Conservation (phyloP, 2,113 vertebrate species). For the Sarotherodon lohbergeri region DNA sequence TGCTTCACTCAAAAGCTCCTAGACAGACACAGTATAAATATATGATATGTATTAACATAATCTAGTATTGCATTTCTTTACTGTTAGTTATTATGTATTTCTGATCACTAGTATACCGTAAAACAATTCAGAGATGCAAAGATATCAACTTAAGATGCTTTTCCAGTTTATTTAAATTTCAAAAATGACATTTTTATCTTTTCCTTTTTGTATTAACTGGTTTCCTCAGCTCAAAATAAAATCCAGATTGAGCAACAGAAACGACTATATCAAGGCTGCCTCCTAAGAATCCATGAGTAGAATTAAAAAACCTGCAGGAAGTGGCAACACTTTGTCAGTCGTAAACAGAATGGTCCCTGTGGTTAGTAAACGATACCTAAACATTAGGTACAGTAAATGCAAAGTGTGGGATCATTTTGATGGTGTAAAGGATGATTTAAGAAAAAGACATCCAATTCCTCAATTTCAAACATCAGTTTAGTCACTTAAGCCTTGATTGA, state of each 20-base stretch:
- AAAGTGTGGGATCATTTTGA: background rate
- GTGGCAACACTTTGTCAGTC: background rate
- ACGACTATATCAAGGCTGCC: background rate
- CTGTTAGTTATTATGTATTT: background rate
- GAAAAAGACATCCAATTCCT: background rate
- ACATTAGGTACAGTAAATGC: background rate
- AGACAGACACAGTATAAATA: background rate
- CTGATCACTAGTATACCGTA: background rate
- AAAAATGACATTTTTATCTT: background rate
- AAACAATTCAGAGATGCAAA: background rate
- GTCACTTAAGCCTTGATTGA: background rate
- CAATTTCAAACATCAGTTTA: background rate
- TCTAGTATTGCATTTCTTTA: background rate
- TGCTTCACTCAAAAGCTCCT: constrained; percentile 50
- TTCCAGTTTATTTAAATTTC: background rate
- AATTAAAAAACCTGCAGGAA: background rate
- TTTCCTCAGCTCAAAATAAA: background rate
- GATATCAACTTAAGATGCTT: background rate
- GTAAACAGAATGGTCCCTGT: background rate
- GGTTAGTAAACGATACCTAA: background rate
- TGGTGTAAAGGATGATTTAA: background rate
- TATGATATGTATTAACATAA: background rate
- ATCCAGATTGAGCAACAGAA: background rate
- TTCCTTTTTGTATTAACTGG: background rate
- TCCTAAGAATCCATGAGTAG: background rate